Evolutionary conservation across 2,113 vertebrate species (phyloP), one percentile per base, ranked within the genome.

Genomic region (Mionectes macconnelli): DNA sequence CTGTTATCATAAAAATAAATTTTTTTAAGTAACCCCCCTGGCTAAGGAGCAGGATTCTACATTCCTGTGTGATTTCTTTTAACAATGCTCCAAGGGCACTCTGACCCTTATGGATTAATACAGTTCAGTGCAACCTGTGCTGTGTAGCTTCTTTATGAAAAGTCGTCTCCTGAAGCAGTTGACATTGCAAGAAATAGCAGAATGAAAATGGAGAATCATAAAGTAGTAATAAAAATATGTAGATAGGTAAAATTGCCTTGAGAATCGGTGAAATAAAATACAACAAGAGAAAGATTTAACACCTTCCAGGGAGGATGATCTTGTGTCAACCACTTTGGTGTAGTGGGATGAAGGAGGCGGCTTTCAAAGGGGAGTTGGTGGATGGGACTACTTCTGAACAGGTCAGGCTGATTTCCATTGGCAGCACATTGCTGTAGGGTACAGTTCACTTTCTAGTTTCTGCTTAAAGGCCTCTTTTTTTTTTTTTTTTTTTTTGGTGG

Each of bases 381-480:
- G 8, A 14, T 12, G 31, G 4, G 5, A 14, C 31, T 50, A 2
- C 31, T 56, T 27, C 52, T 13, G 12, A 42, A 16, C 45, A 11
- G 11, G 14, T 68, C 15, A 37, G 39, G 4, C 30, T 37, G 67
- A 21, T n/a, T 78, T 45, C 70, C 40, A 75, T 27, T 13, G 33
- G 56, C 50, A 40, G 35, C 1, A 0, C 3, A 0, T 22, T 52
- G 16, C 45, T n/a, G 20, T 18, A 33, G 8, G 4, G 12, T 30
- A 4, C 24, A 30, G 24, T 23, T 42, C 22, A 28, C 67, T 72
- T 53, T 15, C 23, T 22, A 19, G 45, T 27, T 82, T 27, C 16
- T 78, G 17, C 44, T 72, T 88, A 52, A 37, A 68, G 9, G 2
- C 4, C 3, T 69, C n/a, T n/a, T n/a, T n/a, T n/a, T n/a, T n/a